Evolutionary conservation across 2,797 vertebrate species (phyloP).

Genomic region (Xerus rutilus): DNA sequence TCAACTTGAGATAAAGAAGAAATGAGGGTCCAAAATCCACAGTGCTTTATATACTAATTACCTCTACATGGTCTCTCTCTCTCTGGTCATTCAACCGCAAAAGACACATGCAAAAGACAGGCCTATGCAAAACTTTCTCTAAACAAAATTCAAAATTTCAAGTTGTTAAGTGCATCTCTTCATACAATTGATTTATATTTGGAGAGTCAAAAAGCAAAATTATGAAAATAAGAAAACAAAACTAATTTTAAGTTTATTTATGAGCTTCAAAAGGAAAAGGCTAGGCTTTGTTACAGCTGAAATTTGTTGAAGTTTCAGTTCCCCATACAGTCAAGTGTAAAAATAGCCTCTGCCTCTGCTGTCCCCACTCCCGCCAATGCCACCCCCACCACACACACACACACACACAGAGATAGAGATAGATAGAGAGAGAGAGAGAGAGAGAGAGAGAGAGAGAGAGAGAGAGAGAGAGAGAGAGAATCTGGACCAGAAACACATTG

Average conservation of each 20-base stretch:
- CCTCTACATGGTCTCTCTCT: neutral
- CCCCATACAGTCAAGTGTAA: neutral
- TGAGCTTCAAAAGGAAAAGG: conserved; percentile 15
- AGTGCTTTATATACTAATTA: neutral
- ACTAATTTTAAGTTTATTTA: neutral
- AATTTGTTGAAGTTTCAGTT: conserved; percentile 21
- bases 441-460: too few species aligned
- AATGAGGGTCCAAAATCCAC: neutral
- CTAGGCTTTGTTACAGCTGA: neutral
- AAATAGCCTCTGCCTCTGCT: neutral
- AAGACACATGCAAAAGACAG: neutral
- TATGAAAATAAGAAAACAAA: conserved; percentile 9
- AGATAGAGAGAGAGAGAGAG: too few species aligned
- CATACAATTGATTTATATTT: neutral
- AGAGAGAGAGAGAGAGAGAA: neutral
- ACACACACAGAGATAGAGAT: neutral
- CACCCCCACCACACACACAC: neutral
- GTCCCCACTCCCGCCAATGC: neutral
- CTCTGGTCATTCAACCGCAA: neutral
- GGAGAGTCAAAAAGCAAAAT: conserved; percentile 6
- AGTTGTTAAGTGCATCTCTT: conserved; percentile 10
- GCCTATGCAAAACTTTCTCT: neutral
- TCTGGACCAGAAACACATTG: too few species aligned
- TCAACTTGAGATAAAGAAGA: conserved; percentile 28
- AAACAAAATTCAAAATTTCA: conserved; percentile 48